Base-by-base conservation (phyloP, 2,888 invertebrate genomes). In the Hemicrepidius hirtus region DNA sequence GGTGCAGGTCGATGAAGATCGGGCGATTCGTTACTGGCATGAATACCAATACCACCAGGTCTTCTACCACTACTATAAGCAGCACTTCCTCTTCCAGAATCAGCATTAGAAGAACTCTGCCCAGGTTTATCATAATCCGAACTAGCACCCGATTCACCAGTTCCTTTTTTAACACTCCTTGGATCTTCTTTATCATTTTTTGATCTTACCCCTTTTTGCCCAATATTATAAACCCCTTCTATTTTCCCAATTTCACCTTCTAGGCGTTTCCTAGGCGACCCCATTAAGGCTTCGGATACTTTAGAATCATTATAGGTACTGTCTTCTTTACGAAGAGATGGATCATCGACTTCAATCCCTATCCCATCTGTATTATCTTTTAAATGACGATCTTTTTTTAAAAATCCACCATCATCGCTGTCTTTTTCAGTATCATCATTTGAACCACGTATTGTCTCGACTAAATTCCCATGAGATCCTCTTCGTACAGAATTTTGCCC, bases 61-160 rank as follows among this genome's bases (percentile, higher is more conserved):
- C 92, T 86, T 75, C 93, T 86, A 1, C 93, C 93, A 81, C 93
- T 94, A 41, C 93, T 93, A 85, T 94, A 94, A 50, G 93, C 93
- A 5, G 93, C 94, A 82, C 94, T 94, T n/a, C 94, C 94, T 77
- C 94, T 88, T 16, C 94, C 94, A 0, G 94, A 94, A 85, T 94
- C 94, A 20, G 93, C 93, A 82, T 94, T 93, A 0, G 93, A 93
- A 0, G 88, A 89, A 10, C 92, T 92, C 77, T 92, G 92, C 4
- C 93, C 92, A 59, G 92, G 90, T 84, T 93, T 94, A 83, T 94
- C 93, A 81, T 93, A 94, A 86, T 94, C 94, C 82, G 91, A 91
- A 84, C 92, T 92, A 28, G 91, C 90, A 3, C 90, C 90, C 10
- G 91, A 91, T 16, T 91, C 90, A 49, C 87, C 84, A 0, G 89